Percentiles rank a stretch among this genome's conserved stretches.
These are phyloP conservation scores for Sphaerophoria taeniata DNA, from an alignment of 2,888 invertebrate species.

Conservation along the genomic window DNA sequence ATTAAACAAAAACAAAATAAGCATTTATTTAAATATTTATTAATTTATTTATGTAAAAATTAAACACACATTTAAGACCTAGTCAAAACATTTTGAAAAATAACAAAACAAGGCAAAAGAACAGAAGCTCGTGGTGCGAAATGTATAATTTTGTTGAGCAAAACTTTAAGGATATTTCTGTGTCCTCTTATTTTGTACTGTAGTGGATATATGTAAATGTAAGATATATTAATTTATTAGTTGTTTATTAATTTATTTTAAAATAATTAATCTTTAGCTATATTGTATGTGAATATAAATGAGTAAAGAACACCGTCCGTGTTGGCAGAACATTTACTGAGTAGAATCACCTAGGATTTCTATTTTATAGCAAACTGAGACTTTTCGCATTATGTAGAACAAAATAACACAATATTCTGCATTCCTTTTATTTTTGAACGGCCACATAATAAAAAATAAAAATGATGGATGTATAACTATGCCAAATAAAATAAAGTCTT, in stretches of 20 bases:
- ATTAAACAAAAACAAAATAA: conserved; percentile 37
- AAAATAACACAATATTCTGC: conserved; percentile 6
- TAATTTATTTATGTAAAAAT: conserved; percentile 10
- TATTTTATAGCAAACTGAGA: conserved; percentile 44
- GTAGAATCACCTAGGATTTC: conserved; percentile 37
- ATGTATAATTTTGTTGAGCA: conserved; percentile 41
- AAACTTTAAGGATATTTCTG: conserved; percentile 26
- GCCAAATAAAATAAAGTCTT: conserved; percentile 50
- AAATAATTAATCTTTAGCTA: conserved; percentile 51
- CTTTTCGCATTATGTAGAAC: conserved; percentile 25
- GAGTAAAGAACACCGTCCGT: conserved; percentile 69
- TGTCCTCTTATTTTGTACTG: conserved; percentile 51
- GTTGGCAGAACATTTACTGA: conserved; percentile 68
- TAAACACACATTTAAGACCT: conserved; percentile 37
- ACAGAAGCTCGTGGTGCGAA: conserved; percentile 25
- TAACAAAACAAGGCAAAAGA: conserved; percentile 9
- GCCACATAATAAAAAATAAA: conserved; percentile 4
- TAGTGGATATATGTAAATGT: conserved; percentile 58
- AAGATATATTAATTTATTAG: conserved; percentile 45
- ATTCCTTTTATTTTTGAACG: conserved; percentile 29
- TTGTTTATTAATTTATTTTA: conserved; percentile 65
- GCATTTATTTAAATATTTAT: conserved; percentile 50
- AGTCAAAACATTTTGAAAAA: conserved; percentile 49
- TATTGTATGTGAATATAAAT: conserved; percentile 64
- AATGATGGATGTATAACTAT: conserved; percentile 25